Base-by-base conservation (phyloP, 2,113 vertebrate genomes). In the Sphyrna mokarran region DNA sequence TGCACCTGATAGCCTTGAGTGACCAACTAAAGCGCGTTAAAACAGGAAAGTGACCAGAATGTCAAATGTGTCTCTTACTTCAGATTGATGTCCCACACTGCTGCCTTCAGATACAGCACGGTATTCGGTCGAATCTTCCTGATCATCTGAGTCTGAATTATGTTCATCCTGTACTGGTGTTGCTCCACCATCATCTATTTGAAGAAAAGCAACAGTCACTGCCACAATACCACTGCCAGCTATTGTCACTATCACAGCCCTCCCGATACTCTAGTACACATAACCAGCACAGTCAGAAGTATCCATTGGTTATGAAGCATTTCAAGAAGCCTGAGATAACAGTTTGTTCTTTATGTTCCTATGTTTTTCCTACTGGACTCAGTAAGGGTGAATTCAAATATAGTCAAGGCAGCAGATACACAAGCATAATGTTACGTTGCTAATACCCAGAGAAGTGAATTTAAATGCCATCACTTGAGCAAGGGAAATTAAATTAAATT, bases 101-200 rank as follows among this genome's bases (percentile, higher is more conserved):
- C 97, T 98, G 96, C 97, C 97, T 96, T 98, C 98, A 58, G 98
- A 98, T 96, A 97, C 98, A 76, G 98, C 98, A 76, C 96, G 98
- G 86, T 97, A 97, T n/a, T 97, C 98, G 11, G 97, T 97, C 95
- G 97, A 96, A 96, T 98, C 98, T 89, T 98, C 98, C 96, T 99
- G 99, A 61, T 96, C 97, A 11, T 99, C 99, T 54, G 99, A 99
- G 89, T 97, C 98, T 10, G 97, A 98, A 95, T 98, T 98, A 83
- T 98, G 98, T 96, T 99, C 99, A 14, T 99, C 99, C 97, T 98
- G 99, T 48, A 99, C 99, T 7, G 99, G 99, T 95, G 99, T 99
- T 83, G 98, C 98, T 94, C 99, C 99, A 94, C 99, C 99, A 94
- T 99, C 99, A 97, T 99, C 99, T 99, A 96, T 86, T 96, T 96